Conservation (phyloP, 2,797 vertebrate genomes). For the Sebastes cheni region DNA sequence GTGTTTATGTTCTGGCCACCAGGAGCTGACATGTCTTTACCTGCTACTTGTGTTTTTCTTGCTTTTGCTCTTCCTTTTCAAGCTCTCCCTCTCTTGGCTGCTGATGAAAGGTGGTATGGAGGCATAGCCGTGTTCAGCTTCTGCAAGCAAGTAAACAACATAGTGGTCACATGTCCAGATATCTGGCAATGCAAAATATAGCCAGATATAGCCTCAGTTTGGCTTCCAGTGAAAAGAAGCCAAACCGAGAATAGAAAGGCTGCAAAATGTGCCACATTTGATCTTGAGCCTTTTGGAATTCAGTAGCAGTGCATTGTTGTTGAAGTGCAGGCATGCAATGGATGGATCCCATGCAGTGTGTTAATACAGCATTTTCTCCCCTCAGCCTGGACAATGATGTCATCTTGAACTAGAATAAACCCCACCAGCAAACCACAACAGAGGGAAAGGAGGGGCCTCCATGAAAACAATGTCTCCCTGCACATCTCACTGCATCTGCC, state of each 20-base stretch:
- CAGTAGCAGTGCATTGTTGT: neutral
- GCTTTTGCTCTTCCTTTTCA: constrained; percentile 91
- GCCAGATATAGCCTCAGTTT: neutral
- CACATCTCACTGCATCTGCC: constrained; percentile 58
- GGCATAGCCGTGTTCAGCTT: constrained; percentile 96
- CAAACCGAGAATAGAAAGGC: neutral
- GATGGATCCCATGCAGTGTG: constrained; percentile 37
- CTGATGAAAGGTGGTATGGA: constrained; percentile 92
- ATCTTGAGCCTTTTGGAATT: neutral
- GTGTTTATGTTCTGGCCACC: neutral
- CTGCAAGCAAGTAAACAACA: constrained; percentile 83
- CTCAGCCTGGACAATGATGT: constrained; percentile 84
- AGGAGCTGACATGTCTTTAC: constrained; percentile 73
- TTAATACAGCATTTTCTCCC: constrained; percentile 46
- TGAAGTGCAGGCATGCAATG: constrained; percentile 13
- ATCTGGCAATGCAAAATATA: constrained; percentile 48
- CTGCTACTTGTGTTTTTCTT: constrained; percentile 94
- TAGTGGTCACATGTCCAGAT: constrained; percentile 57
- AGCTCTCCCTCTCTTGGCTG: constrained; percentile 89
- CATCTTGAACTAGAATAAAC: constrained; percentile 88
- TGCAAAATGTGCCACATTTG: constrained; percentile 15
- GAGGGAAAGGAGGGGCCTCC: constrained; percentile 72
- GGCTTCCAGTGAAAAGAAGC: neutral
- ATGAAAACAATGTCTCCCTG: constrained; percentile 70
- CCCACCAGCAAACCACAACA: constrained; percentile 84